Base-by-base conservation (phyloP, 2,888 invertebrate genomes). In the Cryptus viduatorius region DNA sequence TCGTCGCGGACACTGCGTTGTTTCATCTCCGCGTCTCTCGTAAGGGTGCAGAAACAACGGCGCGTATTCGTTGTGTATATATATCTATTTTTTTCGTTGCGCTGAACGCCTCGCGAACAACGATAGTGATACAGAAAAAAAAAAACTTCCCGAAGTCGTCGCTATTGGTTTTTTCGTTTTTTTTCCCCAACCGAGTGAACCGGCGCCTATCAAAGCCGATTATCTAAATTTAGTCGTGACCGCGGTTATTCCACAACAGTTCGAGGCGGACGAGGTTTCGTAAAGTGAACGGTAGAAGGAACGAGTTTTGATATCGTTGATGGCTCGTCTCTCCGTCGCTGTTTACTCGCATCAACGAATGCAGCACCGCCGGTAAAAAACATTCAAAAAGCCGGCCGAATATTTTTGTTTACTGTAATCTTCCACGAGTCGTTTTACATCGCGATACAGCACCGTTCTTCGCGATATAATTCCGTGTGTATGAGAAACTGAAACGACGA, bases 191-290 rank as follows among this genome's bases (percentile, higher is more conserved):
- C 61, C 53, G 12, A 64, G 61, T 48, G 37, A 61, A 37, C 29
- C 16, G 48, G 56, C 79, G 59, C 44, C 37, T 37, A 75, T 65
- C 82, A 67, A 67, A 85, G 56, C 44, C 68, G 65, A 68, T 79
- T 79, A 82, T 88, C 86, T 88, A 89, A 87, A 88, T 88, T 88
- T 88, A 89, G 84, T 81, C 79, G 82, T 88, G 88, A 88, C 87
- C 84, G 79, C 69, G 31, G 46, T 59, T 29, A 65, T 46, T 59
- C 29, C 37, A 42, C 72, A 24, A 56, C 56, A 19, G 56, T 19
- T 24, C n/a, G 44, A 67, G 71, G 73, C n/a, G 50, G 42, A 46
- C 19, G 50, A 73, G 67, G 59, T 72, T 72, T 59, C 56, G 72
- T 44, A 72, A 72, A 72, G 72, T 72, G 72, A 72, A 59, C 72